A percentile compares a stretch with the other conserved stretches of the same genome.
Conservation (phyloP, 2,797 vertebrate species). For the Triplophysa bombifrons region DNA sequence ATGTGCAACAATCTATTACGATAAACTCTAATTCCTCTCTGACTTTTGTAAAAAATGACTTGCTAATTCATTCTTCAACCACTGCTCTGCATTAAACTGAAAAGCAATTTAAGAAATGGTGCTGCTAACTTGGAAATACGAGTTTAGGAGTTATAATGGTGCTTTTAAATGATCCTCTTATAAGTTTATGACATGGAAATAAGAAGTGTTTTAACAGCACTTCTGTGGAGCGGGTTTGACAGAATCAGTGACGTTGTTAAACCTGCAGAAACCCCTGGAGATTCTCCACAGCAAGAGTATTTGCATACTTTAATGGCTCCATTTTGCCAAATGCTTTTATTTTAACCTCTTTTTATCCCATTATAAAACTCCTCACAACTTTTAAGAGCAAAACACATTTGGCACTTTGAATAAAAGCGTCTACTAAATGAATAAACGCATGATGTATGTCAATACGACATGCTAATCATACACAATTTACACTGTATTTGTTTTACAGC, state of each 20-base stretch:
- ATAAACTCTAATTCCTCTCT: constrained; percentile 9
- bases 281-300: constrained; percentile 58
- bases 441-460: no score
- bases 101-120: constrained; percentile 48
- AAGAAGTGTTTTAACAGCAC: constrained; percentile 47
- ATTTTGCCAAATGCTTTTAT: constrained; percentile 40
- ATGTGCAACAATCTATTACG: constrained; percentile 15
- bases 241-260: constrained; percentile 56
- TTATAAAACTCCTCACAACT: constrained; percentile 15
- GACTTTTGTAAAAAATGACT: constrained; percentile 13
- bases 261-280: constrained; percentile 61
- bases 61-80: constrained; percentile 18
- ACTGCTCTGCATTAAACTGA: constrained; percentile 24
- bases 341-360: not conserved
- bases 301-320: constrained; percentile 52
- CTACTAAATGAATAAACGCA: no score
- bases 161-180: constrained; percentile 23
- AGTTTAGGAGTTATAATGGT: constrained; percentile 42
- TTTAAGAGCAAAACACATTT: no score
- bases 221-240: constrained; percentile 28
- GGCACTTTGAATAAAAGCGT: no score
- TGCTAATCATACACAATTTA: no score
- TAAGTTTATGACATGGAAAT: constrained; percentile 48
- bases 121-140: constrained; percentile 43
- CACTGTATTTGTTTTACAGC: no score